Evolutionary conservation across 2,888 invertebrate species (phyloP).

Genomic region (Drosophila infuscata): DNA sequence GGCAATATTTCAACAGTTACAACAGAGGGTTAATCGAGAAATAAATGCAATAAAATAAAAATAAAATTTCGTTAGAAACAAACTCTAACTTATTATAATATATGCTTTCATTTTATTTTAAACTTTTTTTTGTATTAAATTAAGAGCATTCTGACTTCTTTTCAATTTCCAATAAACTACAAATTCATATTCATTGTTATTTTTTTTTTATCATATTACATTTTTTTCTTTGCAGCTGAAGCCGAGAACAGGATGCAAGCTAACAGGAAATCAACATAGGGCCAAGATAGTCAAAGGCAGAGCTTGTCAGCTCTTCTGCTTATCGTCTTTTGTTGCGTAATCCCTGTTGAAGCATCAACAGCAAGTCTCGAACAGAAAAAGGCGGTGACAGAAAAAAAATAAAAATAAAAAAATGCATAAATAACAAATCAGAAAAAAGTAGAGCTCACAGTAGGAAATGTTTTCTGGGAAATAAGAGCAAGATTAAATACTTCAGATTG

Average conservation of each 20-base stretch:
- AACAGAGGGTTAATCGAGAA: conserved; percentile 37
- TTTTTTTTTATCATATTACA: no score
- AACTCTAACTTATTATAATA: neutral
- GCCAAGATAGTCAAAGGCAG: conserved; percentile 3
- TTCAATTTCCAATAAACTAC: no score
- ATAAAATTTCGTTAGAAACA: neutral
- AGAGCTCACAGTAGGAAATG: neutral
- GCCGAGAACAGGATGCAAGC: neutral
- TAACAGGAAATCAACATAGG: neutral
- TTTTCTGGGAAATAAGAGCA: neutral
- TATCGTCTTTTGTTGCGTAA: conserved; percentile 36
- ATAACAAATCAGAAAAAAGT: neutral
- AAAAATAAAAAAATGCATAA: neutral
- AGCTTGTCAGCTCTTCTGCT: conserved; percentile 43
- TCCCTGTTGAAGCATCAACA: conserved; percentile 39
- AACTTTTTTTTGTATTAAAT: neutral
- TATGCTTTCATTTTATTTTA: neutral
- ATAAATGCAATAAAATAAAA: neutral
- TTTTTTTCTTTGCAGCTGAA: neutral
- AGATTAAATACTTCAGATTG: neutral
- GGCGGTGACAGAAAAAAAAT: conserved; percentile 1
- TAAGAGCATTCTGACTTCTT: neutral
- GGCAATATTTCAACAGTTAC: conserved; percentile 41
- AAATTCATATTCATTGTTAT: no score
- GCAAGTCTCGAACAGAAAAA: conserved; percentile 22